A percentile compares a stretch with the other conserved stretches of the same genome.
These are phyloP conservation scores for Orius insidiosus DNA, from an alignment of 1,140 invertebrate genomes.

Conservation along the genomic window DNA sequence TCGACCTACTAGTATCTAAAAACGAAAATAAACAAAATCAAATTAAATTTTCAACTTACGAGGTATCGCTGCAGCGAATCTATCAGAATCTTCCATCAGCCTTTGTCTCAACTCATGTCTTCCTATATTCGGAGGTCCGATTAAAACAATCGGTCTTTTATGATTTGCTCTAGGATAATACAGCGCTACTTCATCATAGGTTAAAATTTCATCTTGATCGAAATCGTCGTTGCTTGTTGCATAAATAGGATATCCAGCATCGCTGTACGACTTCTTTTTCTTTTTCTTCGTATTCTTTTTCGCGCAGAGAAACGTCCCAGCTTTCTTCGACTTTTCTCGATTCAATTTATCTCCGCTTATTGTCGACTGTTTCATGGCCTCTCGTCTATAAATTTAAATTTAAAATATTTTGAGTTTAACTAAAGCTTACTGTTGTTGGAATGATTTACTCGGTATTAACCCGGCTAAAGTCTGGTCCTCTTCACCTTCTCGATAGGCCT, in stretches of 20 bases:
- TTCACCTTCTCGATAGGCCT: slow-evolving; percentile 86
- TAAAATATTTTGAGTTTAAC: slow-evolving; percentile 4
- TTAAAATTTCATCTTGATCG: slow-evolving; percentile 74
- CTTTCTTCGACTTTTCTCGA: slow-evolving; percentile 38
- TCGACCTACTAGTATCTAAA: slow-evolving; percentile 79
- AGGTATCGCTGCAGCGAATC: slow-evolving; percentile 90
- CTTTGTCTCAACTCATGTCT: slow-evolving; percentile 84
- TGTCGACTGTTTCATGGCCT: slow-evolving; percentile 35
- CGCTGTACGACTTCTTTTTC: slow-evolving; percentile 81
- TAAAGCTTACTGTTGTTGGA: slow-evolving; percentile 80
- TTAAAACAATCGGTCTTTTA: slow-evolving; percentile 91
- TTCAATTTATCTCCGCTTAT: slow-evolving; percentile 36
- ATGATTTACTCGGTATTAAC: slow-evolving; percentile 84
- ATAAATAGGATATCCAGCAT: slow-evolving; percentile 70
- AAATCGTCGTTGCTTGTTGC: slow-evolving; percentile 56
- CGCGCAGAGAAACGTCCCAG: slow-evolving; percentile 73
- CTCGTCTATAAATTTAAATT: slow-evolving; percentile 32
- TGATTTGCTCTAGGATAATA: slow-evolving; percentile 90
- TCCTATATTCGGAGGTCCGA: slow-evolving; percentile 95
- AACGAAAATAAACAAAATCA: slow-evolving; percentile 9
- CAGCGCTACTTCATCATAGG: slow-evolving; percentile 89
- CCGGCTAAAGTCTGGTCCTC: slow-evolving; percentile 88
- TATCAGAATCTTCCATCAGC: slow-evolving; percentile 86
- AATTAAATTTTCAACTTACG: no score
- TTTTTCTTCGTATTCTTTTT: slow-evolving; percentile 66